These are phyloP conservation scores for Acanthurus tractus DNA, from an alignment of 2,797 vertebrate genomes.

Conservation along the genomic window DNA sequence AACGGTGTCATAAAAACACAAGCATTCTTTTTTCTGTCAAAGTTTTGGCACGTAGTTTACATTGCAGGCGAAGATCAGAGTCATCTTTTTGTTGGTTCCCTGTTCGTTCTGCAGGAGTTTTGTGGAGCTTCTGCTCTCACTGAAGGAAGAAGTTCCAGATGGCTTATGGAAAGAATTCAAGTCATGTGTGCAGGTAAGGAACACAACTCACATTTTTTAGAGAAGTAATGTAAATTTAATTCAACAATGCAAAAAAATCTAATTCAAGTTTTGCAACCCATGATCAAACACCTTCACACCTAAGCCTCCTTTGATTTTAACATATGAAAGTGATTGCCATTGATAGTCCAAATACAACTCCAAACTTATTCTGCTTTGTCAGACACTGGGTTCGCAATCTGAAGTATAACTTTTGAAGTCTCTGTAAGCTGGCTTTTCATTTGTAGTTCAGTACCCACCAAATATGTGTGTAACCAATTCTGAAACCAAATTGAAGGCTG, in stretches of 20 bases:
- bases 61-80: not conserved
- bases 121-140: constrained; percentile 93
- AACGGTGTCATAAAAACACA: not conserved
- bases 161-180: constrained; percentile 92
- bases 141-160: constrained; percentile 89
- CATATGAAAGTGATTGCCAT: not conserved
- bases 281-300: not conserved
- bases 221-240: not conserved
- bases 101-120: constrained; percentile 88
- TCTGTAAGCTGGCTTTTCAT: not conserved
- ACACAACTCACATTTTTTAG: not conserved
- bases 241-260: not conserved
- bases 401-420: not conserved
- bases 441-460: not conserved
- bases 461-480: no score
- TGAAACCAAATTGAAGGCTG: no score
- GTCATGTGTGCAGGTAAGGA: constrained; percentile 91
- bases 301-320: not conserved
- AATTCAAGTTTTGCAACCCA: no score
- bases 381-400: not conserved
- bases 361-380: not conserved
- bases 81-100: not conserved
- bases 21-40: not conserved
- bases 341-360: not conserved
- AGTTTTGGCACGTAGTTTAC: not conserved